These are phyloP conservation scores for Drosophila bunnanda DNA, from an alignment of 2,888 invertebrate species.

Conservation along the genomic window DNA sequence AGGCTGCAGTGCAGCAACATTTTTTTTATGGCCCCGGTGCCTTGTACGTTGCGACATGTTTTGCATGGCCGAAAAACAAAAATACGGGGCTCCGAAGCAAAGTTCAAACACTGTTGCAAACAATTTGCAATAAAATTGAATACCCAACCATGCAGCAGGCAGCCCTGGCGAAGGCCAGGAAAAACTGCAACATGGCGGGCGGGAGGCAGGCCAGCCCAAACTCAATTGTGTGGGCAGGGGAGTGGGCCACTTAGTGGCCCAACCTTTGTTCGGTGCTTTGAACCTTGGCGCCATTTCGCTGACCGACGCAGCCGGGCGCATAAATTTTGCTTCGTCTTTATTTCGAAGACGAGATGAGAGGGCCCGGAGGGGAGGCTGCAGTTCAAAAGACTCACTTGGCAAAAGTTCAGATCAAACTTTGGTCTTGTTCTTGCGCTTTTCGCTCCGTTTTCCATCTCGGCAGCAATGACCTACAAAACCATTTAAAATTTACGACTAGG, in stretches of 20 bases:
- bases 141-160: slow-evolving; percentile 14
- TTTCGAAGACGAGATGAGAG: slow-evolving; percentile 10
- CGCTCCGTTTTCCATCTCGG: slow-evolving; percentile 28
- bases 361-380: slow-evolving; percentile 4
- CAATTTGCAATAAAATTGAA: slow-evolving; percentile 76
- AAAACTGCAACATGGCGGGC: slow-evolving; percentile 22
- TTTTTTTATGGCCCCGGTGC: slow-evolving; percentile 50
- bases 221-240: slow-evolving; percentile 56
- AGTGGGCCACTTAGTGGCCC: slow-evolving; percentile 62
- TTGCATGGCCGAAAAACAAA: slow-evolving; percentile 61
- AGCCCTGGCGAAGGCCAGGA: slow-evolving; percentile 20
- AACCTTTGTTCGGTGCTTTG: slow-evolving; percentile 64
- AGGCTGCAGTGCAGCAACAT: slow-evolving; percentile 69
- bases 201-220: slow-evolving; percentile 30
- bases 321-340: slow-evolving; percentile 68
- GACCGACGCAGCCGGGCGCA: slow-evolving; percentile 68
- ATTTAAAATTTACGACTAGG: slow-evolving; percentile 76
- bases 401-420: slow-evolving; percentile 60
- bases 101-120: slow-evolving; percentile 57
- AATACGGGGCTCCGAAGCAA: slow-evolving; percentile 11
- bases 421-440: slow-evolving; percentile 35
- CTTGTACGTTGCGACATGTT: slow-evolving; percentile 61
- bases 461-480: slow-evolving; percentile 78
- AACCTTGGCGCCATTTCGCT: slow-evolving; percentile 80
- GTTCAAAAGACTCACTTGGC: slow-evolving; percentile 51